Evolutionary conservation across 2,113 vertebrate species (phyloP).

Genomic region (Scomber scombrus): DNA sequence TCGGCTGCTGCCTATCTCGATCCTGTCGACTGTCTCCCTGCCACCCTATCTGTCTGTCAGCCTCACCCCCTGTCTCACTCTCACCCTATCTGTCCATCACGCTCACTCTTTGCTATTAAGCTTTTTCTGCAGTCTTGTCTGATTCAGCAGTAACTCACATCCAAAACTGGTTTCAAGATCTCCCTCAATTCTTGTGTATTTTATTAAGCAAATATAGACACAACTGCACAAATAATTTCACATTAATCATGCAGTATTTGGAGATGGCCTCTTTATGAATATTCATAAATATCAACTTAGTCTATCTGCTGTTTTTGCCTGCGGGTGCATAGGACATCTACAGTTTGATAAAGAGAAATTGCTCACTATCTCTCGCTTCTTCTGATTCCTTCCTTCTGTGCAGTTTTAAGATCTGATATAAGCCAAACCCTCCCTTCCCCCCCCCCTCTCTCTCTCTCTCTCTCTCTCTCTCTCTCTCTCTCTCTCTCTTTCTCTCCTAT

Average conservation of each 20-base stretch:
- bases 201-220: constrained; percentile 64
- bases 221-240: constrained; percentile 49
- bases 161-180: constrained; percentile 33
- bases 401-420: constrained; percentile 56
- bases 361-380: constrained; percentile 31
- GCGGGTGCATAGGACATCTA: constrained; percentile 89
- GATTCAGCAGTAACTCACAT: constrained; percentile 44
- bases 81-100: constrained; percentile 21
- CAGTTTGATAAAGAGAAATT: constrained; percentile 68
- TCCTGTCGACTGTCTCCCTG: constrained; percentile 45
- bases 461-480: constrained; percentile 34
- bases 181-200: constrained; percentile 24
- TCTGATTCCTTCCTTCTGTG: constrained; percentile 46
- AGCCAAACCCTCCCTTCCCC: constrained; percentile 53
- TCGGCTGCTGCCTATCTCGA: constrained; percentile 48
- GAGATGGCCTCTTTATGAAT: constrained; percentile 73
- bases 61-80: background rate
- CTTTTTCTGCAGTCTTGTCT: constrained; percentile 30
- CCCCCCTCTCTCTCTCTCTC: constrained; percentile 35
- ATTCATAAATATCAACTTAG: constrained; percentile 90
- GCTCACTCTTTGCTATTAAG: constrained; percentile 4
- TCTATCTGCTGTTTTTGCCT: constrained; percentile 90
- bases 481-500: constrained; percentile 32
- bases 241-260: constrained; percentile 86
- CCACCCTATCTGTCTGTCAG: constrained; percentile 18